Evolutionary conservation across 2,113 vertebrate species (phyloP).

Genomic region (Oostethus manadensis): DNA sequence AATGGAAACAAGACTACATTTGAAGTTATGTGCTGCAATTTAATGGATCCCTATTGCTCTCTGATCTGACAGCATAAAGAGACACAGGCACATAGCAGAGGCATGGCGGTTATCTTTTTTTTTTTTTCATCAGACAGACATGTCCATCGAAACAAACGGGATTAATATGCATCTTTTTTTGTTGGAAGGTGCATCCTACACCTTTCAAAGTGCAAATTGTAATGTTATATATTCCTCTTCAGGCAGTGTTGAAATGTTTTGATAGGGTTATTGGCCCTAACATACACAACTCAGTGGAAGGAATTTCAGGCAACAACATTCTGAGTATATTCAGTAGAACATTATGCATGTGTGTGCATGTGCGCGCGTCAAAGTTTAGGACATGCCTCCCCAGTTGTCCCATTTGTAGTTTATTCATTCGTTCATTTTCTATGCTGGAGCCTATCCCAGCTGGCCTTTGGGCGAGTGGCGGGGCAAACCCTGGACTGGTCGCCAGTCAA

Average conservation of each 20-base stretch:
- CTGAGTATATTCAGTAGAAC: conserved; percentile 9
- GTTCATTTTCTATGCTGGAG: too few species aligned
- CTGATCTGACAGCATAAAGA: not conserved
- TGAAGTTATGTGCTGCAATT: conserved; percentile 4
- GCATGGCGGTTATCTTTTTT: conserved; percentile 13
- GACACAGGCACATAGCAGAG: conserved; percentile 6
- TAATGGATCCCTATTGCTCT: conserved; percentile 2
- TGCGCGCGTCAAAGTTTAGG: too few species aligned
- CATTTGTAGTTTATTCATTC: too few species aligned
- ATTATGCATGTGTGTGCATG: too few species aligned
- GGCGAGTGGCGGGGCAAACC: too few species aligned
- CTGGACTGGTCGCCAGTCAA: too few species aligned
- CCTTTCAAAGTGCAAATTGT: conserved; percentile 6
- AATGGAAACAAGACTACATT: conserved; percentile 5
- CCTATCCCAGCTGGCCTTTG: too few species aligned
- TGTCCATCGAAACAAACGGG: conserved; percentile 6
- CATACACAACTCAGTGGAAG: conserved; percentile 58
- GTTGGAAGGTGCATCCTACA: not conserved
- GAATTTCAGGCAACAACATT: conserved; percentile 45
- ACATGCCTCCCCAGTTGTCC: too few species aligned
- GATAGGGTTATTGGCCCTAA: conserved; percentile 55
- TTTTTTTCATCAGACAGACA: conserved; percentile 17
- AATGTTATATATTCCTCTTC: conserved; percentile 39
- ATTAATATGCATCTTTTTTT: conserved; percentile 17
- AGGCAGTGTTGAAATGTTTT: conserved; percentile 60